These are phyloP conservation scores for Remorina albescens DNA, from an alignment of 2,797 vertebrate species.

Conservation along the genomic window DNA sequence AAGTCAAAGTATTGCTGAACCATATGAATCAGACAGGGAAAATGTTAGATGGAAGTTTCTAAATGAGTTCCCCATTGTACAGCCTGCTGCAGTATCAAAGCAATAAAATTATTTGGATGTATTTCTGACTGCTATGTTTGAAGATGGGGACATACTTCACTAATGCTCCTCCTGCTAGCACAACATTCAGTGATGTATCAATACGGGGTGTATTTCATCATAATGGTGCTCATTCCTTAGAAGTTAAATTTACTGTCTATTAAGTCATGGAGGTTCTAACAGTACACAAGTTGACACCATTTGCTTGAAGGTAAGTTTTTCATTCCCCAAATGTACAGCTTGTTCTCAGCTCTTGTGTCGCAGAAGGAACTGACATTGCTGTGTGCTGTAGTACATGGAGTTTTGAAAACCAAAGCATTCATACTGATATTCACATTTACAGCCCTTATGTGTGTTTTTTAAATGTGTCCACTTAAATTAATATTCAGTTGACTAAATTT, in stretches of 20 bases:
- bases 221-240: neutral
- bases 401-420: conserved; percentile 24
- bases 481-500: neutral
- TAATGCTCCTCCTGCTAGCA: neutral
- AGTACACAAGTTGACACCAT: neutral
- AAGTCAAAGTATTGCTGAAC: neutral
- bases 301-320: conserved; percentile 5
- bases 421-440: conserved; percentile 25
- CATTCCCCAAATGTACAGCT: conserved; percentile 32
- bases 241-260: neutral
- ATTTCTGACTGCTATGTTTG: neutral
- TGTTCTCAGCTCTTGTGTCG: conserved; percentile 3
- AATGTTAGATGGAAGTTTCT: neutral
- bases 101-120: neutral
- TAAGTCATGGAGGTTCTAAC: neutral
- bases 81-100: neutral
- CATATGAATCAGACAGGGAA: neutral
- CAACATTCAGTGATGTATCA: neutral
- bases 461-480: no score
- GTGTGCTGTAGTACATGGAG: conserved; percentile 1
- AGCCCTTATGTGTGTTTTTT: conserved; percentile 25
- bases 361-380: conserved; percentile 20
- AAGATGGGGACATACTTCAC: neutral
- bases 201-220: neutral
- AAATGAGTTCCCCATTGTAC: neutral